phyloP scores from a whole-genome alignment of 2,113 vertebrate genomes.

The Lepus americanus region DNA sequence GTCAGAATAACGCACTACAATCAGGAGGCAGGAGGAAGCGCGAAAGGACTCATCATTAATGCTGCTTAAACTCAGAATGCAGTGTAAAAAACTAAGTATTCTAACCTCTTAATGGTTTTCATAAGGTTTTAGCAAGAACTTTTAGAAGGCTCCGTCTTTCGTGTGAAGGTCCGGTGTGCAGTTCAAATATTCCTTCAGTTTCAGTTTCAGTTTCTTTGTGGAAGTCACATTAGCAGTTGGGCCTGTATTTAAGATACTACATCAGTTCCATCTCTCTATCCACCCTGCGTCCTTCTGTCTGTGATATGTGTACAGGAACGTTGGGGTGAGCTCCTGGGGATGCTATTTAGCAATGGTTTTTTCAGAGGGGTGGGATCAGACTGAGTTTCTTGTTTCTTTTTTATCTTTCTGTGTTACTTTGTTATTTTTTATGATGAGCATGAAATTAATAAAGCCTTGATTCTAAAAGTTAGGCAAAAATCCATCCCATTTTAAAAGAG shows the following conservation, averaged over 20 bases:
- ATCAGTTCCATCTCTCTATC: neutral
- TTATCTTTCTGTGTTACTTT: neutral
- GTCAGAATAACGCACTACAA: neutral
- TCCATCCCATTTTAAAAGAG: neutral
- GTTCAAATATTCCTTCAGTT: neutral
- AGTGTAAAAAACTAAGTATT: neutral
- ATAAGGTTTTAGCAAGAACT: neutral
- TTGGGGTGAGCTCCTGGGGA: neutral
- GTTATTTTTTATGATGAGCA: neutral
- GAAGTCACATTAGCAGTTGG: neutral
- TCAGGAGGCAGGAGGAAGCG: neutral
- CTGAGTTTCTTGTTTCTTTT: conserved; percentile 12
- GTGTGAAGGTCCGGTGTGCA: neutral
- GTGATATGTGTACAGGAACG: neutral
- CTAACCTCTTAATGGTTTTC: neutral
- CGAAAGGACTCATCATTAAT: neutral
- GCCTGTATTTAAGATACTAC: neutral
- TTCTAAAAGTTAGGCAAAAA: conserved; percentile 19
- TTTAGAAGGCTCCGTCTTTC: neutral
- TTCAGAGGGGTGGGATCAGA: neutral
- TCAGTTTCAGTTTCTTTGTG: neutral
- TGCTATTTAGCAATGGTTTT: neutral
- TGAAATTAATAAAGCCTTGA: neutral
- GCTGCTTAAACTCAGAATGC: neutral
- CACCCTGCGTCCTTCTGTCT: neutral